Percentiles rank a stretch among this genome's conserved stretches.
These are phyloP conservation scores for Cherax destructor DNA, from an alignment of 1,140 invertebrate species.

Conservation along the genomic window DNA sequence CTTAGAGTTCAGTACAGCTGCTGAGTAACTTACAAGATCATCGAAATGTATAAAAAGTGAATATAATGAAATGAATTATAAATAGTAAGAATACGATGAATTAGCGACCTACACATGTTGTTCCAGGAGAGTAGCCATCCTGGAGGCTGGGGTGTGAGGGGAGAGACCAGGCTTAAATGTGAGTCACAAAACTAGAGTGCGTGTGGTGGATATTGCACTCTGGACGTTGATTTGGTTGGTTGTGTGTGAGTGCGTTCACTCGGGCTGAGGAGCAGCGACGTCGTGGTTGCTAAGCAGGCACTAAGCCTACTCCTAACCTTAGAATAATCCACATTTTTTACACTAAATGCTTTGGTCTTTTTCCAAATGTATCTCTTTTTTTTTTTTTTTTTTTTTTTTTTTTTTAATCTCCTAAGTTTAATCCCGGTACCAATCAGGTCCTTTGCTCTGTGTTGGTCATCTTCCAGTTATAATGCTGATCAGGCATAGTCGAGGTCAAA, in stretches of 20 bases:
- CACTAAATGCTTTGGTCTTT: slow-evolving; percentile 50
- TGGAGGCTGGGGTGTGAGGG: too few relatives aligned
- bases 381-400: neutral
- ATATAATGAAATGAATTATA: too few relatives aligned
- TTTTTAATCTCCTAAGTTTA: too few relatives aligned
- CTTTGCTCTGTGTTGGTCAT: slow-evolving; percentile 40
- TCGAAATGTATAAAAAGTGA: too few relatives aligned
- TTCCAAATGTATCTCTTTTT: slow-evolving; percentile 33
- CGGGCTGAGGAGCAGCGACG: neutral
- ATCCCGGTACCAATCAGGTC: neutral
- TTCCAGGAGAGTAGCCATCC: too few relatives aligned
- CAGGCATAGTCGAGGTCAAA: too few relatives aligned
- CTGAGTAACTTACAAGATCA: too few relatives aligned
- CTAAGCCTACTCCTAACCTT: slow-evolving; percentile 47
- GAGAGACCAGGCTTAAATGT: too few relatives aligned
- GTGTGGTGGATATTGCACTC: slow-evolving; percentile 28
- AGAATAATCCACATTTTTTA: slow-evolving; percentile 53
- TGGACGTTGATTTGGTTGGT: neutral
- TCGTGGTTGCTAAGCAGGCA: slow-evolving; percentile 30
- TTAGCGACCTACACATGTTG: too few relatives aligned
- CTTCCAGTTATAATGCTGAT: too few relatives aligned
- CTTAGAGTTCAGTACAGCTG: too few relatives aligned
- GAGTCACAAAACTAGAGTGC: neutral
- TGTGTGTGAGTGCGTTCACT: slow-evolving; percentile 10
- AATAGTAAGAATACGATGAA: too few relatives aligned